Evolutionary conservation across 53 echinoderm and acorn worm genomes (phyloP).

Genomic region (Holothuria leucospilota): DNA sequence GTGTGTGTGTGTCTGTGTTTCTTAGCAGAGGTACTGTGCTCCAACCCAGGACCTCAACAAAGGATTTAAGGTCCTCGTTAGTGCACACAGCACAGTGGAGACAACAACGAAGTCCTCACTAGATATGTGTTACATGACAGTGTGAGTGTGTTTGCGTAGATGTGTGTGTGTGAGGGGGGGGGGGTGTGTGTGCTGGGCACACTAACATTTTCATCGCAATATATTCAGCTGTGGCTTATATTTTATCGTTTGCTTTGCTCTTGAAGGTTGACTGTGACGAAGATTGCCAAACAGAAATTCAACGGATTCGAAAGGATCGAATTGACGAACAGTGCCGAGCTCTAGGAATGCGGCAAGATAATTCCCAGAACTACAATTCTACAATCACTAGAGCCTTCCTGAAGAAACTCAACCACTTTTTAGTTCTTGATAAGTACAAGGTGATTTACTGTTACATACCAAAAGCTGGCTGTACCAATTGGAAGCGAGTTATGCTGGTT

Average conservation of each 20-base stretch:
- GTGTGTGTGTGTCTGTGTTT: too few relatives aligned
- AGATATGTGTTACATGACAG: too few relatives aligned
- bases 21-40: too few relatives aligned
- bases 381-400: slow-evolving; percentile 9
- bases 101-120: too few relatives aligned
- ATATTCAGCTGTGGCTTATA: background rate
- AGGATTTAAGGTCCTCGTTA: too few relatives aligned
- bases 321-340: slow-evolving; percentile 34
- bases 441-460: slow-evolving; percentile 46
- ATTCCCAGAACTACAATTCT: background rate
- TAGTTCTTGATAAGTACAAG: slow-evolving; percentile 31
- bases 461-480: slow-evolving; percentile 50
- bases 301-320: slow-evolving; percentile 5
- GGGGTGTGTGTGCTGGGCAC: background rate
- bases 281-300: slow-evolving; percentile 40
- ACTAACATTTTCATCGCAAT: background rate
- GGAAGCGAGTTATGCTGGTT: slow-evolving; percentile 54
- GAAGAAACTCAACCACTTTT: slow-evolving; percentile 29
- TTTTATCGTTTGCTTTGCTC: background rate
- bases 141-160: background rate
- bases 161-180: background rate
- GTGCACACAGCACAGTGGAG: too few relatives aligned
- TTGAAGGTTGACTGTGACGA: slow-evolving; percentile 22
- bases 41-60: too few relatives aligned
- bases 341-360: slow-evolving; percentile 5